Conservation (phyloP, 2,797 vertebrate species). For the Enteromius afrohamiltoni region DNA sequence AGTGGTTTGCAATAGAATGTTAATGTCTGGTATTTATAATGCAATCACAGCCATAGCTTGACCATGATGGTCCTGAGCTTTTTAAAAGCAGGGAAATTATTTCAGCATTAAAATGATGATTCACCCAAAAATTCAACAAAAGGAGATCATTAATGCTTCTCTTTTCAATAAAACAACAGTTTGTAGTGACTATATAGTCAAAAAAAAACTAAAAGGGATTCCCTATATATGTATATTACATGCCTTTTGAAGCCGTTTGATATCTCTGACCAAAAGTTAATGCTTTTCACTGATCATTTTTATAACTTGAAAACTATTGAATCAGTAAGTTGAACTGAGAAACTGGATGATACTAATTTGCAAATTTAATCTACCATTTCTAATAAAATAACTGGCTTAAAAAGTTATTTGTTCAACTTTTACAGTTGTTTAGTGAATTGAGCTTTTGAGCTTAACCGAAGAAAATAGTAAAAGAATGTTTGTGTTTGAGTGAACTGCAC, state of each 20-base stretch:
- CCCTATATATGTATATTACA: not conserved
- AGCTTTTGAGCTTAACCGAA: not conserved
- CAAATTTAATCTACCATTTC: not conserved
- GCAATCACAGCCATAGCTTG: not conserved
- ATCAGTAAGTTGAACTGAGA: not conserved
- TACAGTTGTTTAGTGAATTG: not conserved
- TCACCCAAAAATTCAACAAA: not conserved
- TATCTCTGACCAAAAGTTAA: not conserved
- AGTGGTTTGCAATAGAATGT: conserved; percentile 23
- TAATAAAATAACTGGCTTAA: not conserved
- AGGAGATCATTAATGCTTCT: not conserved
- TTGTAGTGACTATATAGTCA: not conserved
- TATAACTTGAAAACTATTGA: not conserved
- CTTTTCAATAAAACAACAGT: not conserved
- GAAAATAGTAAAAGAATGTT: not conserved
- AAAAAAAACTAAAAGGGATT: not conserved
- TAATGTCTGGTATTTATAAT: not conserved
- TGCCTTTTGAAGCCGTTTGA: not conserved
- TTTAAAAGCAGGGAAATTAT: not conserved
- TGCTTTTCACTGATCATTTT: not conserved
- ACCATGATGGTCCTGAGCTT: not conserved
- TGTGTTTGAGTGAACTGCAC: not conserved
- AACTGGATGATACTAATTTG: not conserved
- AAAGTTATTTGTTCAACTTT: not conserved
- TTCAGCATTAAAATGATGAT: not conserved